Evolutionary conservation across 2,888 invertebrate species (phyloP), one percentile per base, ranked within the genome.

Genomic region (Argyresthia albistria): DNA sequence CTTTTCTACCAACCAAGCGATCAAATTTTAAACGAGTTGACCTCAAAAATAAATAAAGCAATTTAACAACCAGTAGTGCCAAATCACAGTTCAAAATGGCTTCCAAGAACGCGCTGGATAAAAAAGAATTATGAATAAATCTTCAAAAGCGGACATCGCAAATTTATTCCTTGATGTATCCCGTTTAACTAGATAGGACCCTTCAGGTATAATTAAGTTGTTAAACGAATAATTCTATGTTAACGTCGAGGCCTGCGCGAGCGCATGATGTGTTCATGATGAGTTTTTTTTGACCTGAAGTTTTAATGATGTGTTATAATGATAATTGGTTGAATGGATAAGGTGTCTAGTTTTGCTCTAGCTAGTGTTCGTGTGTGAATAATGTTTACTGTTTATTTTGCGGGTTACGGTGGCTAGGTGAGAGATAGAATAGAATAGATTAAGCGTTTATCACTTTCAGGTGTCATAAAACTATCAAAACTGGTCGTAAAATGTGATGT

Each of bases 151-250:
- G 70, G 69, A 50, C 47, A 35, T 35, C 36, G 47, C 47, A 47
- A 36, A 47, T 47, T 25, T 47, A 47, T 49, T 37, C 39, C 39
- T 42, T 39, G 11, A 16, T 11, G n/a, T 9, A 49, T 6, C 12
- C 11, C 12, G 45, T 46, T 57, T 67, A 65, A 66, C 64, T 71
- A 69, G 70, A 67, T 63, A n/a, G n/a, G 37, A 39, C 62, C 62
- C 65, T 54, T 55, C 62, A 71, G 67, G 61, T 72, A 67, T 74
- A 78, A 80, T 82, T 80, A 82, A 77, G 73, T 71, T 73, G 80
- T 80, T 79, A 70, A 69, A 66, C 71, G 67, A 71, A 75, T 80
- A 79, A 79, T 79, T 75, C 75, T 61, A 70, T 63, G 72, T 73
- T 73, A 68, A 65, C 35, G 12, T 16, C 35, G 69, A 67, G 73